These are phyloP conservation scores for Drosophila pachea DNA, from an alignment of 1,140 invertebrate genomes.

Conservation along the genomic window DNA sequence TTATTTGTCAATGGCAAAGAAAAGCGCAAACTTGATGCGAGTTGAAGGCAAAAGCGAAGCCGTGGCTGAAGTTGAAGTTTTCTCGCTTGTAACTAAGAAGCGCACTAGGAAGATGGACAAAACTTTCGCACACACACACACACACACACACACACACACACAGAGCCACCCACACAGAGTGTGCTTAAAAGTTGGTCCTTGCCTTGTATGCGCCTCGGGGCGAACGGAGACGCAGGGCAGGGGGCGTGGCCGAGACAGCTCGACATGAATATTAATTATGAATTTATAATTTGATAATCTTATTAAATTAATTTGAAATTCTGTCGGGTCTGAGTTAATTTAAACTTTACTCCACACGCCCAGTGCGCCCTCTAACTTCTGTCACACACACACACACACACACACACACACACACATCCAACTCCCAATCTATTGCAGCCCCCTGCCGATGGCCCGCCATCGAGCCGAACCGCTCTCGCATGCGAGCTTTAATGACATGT, in stretches of 20 bases:
- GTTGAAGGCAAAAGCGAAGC: constrained; percentile 14
- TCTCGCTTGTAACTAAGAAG: constrained; percentile 40
- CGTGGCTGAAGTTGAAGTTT: constrained; percentile 35
- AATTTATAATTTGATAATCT: constrained; percentile 77
- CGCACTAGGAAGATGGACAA: constrained; percentile 49
- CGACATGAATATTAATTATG: constrained; percentile 74
- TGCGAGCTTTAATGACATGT: constrained; percentile 58
- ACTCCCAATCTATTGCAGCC: too few relatives aligned
- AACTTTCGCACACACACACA: constrained; percentile 12
- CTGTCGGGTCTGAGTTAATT: constrained; percentile 72
- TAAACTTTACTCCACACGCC: constrained; percentile 50
- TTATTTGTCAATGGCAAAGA: constrained; percentile 72
- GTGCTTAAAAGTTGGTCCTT: constrained; percentile 37
- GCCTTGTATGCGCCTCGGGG: constrained; percentile 11
- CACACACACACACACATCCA: not conserved
- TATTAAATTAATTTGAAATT: constrained; percentile 77
- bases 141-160: constrained; percentile 4
- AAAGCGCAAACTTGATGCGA: constrained; percentile 60
- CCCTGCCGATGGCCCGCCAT: too few relatives aligned
- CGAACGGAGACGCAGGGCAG: not conserved
- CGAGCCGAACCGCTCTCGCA: constrained; percentile 24
- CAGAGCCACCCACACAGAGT: constrained; percentile 13
- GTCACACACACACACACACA: not conserved
- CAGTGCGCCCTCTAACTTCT: not conserved
- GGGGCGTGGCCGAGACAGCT: constrained; percentile 21